phyloP scores from a whole-genome alignment of 2,113 vertebrate genomes.

The Tychaedon coryphoeus region DNA sequence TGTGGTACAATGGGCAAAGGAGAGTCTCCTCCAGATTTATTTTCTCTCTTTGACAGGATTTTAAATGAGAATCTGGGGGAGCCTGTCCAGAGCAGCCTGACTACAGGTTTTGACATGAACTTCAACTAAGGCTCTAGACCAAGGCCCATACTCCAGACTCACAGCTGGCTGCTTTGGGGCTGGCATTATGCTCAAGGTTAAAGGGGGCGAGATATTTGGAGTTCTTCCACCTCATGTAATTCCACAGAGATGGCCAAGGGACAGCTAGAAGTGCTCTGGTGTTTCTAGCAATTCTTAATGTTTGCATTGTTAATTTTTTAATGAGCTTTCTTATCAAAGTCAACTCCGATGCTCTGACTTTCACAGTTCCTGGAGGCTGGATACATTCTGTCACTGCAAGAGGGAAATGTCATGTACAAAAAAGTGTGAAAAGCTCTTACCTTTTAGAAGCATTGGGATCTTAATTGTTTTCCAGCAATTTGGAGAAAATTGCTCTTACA shows the following conservation, averaged over 20 bases:
- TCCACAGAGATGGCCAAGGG: neutral
- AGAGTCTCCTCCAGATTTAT: neutral
- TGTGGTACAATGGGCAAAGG: neutral
- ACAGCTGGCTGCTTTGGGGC: neutral
- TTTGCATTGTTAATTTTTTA: neutral
- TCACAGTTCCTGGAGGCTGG: neutral
- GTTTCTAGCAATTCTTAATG: neutral
- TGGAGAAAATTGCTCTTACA: neutral
- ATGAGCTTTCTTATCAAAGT: neutral
- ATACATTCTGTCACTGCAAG: neutral
- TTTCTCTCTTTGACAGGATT: neutral
- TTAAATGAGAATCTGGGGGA: neutral
- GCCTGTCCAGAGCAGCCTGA: neutral
- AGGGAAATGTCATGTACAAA: neutral
- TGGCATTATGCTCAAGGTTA: neutral
- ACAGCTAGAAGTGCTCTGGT: neutral
- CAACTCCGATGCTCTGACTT: neutral
- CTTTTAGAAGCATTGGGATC: neutral
- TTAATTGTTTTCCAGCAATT: neutral
- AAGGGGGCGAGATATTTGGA: neutral
- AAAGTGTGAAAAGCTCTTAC: neutral
- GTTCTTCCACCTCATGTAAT: neutral
- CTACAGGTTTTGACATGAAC: neutral
- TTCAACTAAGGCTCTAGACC: fast-evolving
- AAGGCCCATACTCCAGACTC: neutral